phyloP scores from a whole-genome alignment of 2,113 vertebrate species.

The Mus musculus region DNA sequence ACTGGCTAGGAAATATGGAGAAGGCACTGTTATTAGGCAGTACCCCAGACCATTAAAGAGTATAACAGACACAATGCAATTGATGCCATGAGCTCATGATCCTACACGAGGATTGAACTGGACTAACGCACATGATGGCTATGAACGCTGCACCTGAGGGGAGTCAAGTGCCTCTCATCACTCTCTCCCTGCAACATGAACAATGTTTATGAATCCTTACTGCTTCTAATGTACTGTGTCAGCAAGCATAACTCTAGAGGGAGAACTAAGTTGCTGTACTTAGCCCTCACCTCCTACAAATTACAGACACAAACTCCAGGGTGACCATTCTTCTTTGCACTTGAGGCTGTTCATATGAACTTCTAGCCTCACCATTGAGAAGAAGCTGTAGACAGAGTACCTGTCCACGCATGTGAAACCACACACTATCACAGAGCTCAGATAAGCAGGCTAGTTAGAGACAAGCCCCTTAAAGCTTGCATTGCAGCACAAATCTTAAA shows the following conservation, averaged over 20 bases:
- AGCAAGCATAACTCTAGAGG: neutral
- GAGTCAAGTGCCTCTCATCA: neutral
- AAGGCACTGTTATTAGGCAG: neutral
- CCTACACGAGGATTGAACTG: neutral
- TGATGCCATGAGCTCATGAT: neutral
- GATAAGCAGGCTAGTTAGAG: neutral
- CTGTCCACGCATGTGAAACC: neutral
- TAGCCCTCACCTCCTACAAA: neutral
- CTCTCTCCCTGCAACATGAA: neutral
- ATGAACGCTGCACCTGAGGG: neutral
- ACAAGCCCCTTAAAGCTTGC: neutral
- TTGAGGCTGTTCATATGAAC: neutral
- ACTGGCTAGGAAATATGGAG: neutral
- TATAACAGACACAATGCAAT: neutral
- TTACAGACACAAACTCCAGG: neutral
- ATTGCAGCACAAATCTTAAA: neutral
- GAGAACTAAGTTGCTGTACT: neutral
- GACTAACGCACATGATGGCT: neutral
- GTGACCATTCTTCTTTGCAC: neutral
- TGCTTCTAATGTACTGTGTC: neutral
- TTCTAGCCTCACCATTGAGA: neutral
- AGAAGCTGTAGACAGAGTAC: neutral
- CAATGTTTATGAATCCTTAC: neutral
- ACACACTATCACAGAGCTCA: neutral
- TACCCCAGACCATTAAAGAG: neutral